Base-by-base conservation (phyloP, 2,113 vertebrate species). In the Nanorana parkeri region DNA sequence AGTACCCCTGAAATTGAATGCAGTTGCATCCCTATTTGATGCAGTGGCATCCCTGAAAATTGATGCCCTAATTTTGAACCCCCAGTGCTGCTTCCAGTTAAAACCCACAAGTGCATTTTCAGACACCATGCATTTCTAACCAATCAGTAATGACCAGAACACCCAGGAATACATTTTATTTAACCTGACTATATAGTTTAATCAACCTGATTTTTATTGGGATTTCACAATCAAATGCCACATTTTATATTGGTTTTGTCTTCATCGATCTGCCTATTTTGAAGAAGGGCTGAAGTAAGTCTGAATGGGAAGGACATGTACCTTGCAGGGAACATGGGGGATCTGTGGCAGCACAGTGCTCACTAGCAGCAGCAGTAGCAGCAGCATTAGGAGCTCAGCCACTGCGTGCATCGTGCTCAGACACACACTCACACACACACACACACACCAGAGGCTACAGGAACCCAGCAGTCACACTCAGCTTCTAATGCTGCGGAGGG, bases 311-410 rank as follows among this genome's bases (percentile, higher is more conserved):
- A 21, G 16, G 13, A 20, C 24, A 51, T 78, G 20, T 79, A 52
- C 68, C 52, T 68, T 29, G 5, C 77, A 23, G 64, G 5, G 64
- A 78, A 19, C 47, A 66, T 21, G 21, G 60, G 23, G 17, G 41
- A 3, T 77, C 41, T n/a, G 32, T 65, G 5, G 20, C 58, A 41
- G 24, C n/a, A 2, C 21, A 41, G 20, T 26, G 60, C 28, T 41
- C 2, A 51, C 29, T 64, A 68, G 77, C 20, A 78, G 76, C 21
- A 78, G 76, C 51, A 36, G 29, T 64, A 68, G 77, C 20, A 78
- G 76, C 21, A 78, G 76, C 51, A 36, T 3, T 3, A 32, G 32
- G 32, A 36, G 32, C 32, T 36, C 32, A 36, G 32, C 5, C 32
- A 36, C 32, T 29, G 64, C 17, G 17, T 74, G 52, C 32, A 36